These are phyloP conservation scores for Mythimna ferrago DNA, from an alignment of 2,888 invertebrate genomes.

Conservation along the genomic window DNA sequence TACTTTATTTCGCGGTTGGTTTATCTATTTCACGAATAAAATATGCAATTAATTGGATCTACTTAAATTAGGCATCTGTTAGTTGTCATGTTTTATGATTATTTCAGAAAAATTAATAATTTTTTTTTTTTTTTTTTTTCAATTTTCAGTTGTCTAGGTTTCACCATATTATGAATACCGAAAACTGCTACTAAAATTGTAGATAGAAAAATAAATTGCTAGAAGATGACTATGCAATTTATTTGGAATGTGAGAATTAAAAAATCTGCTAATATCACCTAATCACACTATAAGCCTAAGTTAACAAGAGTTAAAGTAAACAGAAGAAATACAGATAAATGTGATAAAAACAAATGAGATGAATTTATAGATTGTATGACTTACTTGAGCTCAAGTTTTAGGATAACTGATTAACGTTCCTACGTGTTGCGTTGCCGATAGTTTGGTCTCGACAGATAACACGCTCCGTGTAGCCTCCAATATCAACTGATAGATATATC, in stretches of 20 bases:
- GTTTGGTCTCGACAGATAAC: conserved; percentile 59
- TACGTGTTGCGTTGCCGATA: conserved; percentile 49
- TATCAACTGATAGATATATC: conserved; percentile 44
- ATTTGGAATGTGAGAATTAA: not conserved
- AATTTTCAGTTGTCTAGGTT: not conserved
- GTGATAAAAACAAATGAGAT: conserved; percentile 1
- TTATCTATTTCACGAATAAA: conserved; percentile 6
- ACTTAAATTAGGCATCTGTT: not conserved
- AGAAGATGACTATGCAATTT: conserved; percentile 8
- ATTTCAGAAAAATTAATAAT: not conserved
- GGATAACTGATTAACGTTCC: not conserved
- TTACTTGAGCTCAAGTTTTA: conserved; percentile 40
- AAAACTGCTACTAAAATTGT: not conserved
- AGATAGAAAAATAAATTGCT: not conserved
- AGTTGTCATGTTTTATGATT: not conserved
- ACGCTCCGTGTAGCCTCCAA: conserved; percentile 19
- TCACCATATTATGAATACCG: not conserved
- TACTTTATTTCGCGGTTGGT: too few species aligned
- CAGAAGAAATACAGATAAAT: not conserved
- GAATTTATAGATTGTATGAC: conserved; percentile 14
- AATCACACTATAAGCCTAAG: not conserved
- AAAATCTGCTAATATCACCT: not conserved
- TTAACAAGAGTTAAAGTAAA: not conserved
- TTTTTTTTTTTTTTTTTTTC: not conserved
- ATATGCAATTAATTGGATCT: not conserved